Evolutionary conservation across 92 coral and sea anemone genomes (phyloP).

Genomic region (Heliopora coerulea): DNA sequence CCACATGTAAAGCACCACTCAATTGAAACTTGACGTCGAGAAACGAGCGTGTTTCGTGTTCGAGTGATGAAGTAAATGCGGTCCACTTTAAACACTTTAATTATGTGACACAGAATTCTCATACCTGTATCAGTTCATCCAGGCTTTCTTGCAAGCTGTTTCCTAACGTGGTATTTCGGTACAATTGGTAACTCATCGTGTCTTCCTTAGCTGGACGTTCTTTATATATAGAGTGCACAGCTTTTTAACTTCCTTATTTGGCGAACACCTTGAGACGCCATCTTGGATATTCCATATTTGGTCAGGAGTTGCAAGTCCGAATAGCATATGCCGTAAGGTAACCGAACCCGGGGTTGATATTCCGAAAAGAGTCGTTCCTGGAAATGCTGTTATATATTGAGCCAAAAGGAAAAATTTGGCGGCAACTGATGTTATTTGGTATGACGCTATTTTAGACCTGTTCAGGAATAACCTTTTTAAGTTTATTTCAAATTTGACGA

Average conservation of each 20-base stretch:
- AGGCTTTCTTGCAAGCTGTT: conserved; percentile 96
- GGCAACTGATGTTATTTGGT: too few species aligned
- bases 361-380: too few species aligned
- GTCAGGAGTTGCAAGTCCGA: conserved; percentile 5
- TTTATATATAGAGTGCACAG: conserved; percentile 55
- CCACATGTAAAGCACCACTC: not conserved
- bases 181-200: conserved; percentile 97
- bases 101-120: too few species aligned
- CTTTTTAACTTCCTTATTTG: conserved; percentile 69
- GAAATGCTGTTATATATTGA: too few species aligned
- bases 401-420: too few species aligned
- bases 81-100: too few species aligned
- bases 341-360: conserved; percentile 34
- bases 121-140: conserved; percentile 97
- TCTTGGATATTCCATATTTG: conserved; percentile 73
- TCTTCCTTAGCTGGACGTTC: conserved; percentile 42
- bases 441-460: too few species aligned
- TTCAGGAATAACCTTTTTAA: too few species aligned
- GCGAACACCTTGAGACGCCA: conserved; percentile 66
- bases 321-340: not conserved
- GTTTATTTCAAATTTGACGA: too few species aligned
- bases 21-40: not conserved
- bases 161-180: conserved; percentile 97
- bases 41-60: too few species aligned
- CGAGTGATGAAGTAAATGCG: too few species aligned